Percentiles rank a stretch among this genome's conserved stretches.
These are phyloP conservation scores for Coptodon bakossiorum DNA, from an alignment of 2,113 vertebrate genomes.

Conservation along the genomic window DNA sequence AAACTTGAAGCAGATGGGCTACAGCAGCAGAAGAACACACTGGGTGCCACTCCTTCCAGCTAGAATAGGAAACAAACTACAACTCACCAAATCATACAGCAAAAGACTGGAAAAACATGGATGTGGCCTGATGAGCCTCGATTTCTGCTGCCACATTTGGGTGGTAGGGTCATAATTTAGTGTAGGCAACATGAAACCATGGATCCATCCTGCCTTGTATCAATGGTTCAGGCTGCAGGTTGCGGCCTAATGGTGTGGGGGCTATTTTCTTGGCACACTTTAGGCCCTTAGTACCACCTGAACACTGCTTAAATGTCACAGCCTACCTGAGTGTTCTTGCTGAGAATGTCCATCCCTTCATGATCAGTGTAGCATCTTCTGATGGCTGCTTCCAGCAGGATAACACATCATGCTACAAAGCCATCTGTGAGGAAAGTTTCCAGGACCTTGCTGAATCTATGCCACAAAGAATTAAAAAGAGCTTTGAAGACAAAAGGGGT, in stretches of 20 bases:
- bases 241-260: background rate
- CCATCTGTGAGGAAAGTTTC: background rate
- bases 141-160: background rate
- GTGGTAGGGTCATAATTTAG: background rate
- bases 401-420: background rate
- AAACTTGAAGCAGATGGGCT: background rate
- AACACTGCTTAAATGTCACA: background rate
- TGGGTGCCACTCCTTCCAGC: background rate
- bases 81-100: background rate
- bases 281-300: accelerated
- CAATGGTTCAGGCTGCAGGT: background rate
- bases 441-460: background rate
- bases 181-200: background rate
- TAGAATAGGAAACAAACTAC: background rate
- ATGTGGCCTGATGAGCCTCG: background rate
- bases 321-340: background rate
- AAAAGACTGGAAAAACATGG: background rate
- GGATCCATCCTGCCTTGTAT: background rate
- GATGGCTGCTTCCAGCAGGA: background rate
- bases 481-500: background rate
- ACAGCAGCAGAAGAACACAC: background rate
- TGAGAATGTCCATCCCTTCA: background rate
- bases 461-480: background rate
- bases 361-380: background rate
- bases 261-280: background rate